Conservation (phyloP, 2,888 invertebrate species). For the Nomada hirtipes region DNA sequence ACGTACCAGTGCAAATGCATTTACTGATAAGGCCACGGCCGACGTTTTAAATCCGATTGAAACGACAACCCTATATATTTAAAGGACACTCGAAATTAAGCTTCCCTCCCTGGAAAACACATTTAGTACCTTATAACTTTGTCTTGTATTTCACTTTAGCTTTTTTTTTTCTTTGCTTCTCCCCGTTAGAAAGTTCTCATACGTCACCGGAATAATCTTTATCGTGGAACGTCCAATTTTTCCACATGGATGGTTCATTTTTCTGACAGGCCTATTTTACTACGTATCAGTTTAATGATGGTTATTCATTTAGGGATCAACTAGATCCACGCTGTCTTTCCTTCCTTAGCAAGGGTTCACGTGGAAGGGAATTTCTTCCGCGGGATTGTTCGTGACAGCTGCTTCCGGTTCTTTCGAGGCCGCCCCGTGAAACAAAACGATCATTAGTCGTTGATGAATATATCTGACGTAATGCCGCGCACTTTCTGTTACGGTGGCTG, state of each 20-base stretch:
- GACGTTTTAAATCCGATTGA: slow-evolving; percentile 12
- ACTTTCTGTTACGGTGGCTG: background rate
- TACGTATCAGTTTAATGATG: slow-evolving; percentile 27
- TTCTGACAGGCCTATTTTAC: background rate
- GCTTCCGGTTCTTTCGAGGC: slow-evolving; percentile 19
- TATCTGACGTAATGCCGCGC: slow-evolving; percentile 7
- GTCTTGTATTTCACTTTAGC: too few relatives aligned
- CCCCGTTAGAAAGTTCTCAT: background rate
- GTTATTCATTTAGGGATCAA: slow-evolving; percentile 12
- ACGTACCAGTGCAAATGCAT: background rate
- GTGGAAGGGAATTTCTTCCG: slow-evolving; percentile 9
- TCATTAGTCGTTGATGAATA: slow-evolving; percentile 30
- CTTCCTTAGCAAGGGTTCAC: background rate
- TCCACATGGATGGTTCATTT: background rate
- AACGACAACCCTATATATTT: background rate
- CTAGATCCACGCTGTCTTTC: background rate
- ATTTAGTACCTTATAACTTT: background rate
- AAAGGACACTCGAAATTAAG: background rate
- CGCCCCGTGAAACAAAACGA: slow-evolving; percentile 1
- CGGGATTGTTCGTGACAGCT: slow-evolving; percentile 19
- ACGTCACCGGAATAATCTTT: background rate
- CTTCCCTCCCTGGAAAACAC: background rate
- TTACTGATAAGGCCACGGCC: background rate
- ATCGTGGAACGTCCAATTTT: background rate
- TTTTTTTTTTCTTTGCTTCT: background rate